phyloP scores from a whole-genome alignment of 2,113 vertebrate species.

The Salvelinus sp. region DNA sequence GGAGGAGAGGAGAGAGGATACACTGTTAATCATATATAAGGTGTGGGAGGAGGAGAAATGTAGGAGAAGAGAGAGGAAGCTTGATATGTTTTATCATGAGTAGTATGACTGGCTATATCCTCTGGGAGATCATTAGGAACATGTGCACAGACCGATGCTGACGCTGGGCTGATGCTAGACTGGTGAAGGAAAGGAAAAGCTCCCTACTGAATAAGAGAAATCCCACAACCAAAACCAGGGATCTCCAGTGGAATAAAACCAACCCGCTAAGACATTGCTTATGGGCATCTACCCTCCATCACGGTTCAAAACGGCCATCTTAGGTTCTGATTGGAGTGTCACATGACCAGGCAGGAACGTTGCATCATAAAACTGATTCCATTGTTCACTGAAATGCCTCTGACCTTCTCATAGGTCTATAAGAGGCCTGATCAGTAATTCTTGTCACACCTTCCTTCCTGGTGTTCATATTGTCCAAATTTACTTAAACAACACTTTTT shows the following conservation, averaged over 20 bases:
- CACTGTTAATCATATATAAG: conserved; percentile 10
- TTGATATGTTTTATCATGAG: conserved; percentile 41
- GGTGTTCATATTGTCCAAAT: too few relatives aligned
- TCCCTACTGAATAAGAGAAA: conserved; percentile 62
- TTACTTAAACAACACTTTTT: too few relatives aligned
- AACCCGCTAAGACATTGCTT: background rate
- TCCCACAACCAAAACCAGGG: conserved; percentile 35
- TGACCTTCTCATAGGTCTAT: too few relatives aligned
- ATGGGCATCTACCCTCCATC: background rate
- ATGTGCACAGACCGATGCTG: conserved; percentile 25
- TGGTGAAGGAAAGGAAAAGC: conserved; percentile 36
- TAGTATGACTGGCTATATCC: conserved; percentile 48
- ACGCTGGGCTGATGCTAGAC: background rate
- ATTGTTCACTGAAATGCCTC: too few relatives aligned
- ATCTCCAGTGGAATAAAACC: conserved; percentile 5
- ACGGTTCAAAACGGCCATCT: too few relatives aligned
- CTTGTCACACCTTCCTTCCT: too few relatives aligned
- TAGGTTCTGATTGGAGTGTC: too few relatives aligned
- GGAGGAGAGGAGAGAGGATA: background rate
- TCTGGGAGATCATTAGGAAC: conserved; percentile 69
- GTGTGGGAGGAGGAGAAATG: too few relatives aligned
- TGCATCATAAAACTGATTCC: too few relatives aligned
- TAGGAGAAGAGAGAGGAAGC: conserved; percentile 20
- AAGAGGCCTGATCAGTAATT: too few relatives aligned
- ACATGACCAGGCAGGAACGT: too few relatives aligned